phyloP scores from a whole-genome alignment of 2,888 invertebrate genomes.

The Ceratothoa steindachneri region DNA sequence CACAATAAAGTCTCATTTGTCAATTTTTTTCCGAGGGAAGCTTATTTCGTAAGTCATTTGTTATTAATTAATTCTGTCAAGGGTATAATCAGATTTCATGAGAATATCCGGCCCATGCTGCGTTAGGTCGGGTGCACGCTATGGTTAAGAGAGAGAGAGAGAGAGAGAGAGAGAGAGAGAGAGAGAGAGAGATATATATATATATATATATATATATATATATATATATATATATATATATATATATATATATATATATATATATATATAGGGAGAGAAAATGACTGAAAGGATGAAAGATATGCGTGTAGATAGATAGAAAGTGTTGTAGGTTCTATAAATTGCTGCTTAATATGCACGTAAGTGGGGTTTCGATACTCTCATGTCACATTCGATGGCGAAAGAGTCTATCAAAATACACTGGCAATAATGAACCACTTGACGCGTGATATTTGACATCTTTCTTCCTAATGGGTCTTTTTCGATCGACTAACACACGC shows the following conservation, averaged over 20 bases:
- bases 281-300: no score
- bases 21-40: neutral
- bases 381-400: no score
- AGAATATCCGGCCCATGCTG: neutral
- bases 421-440: no score
- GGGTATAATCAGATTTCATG: neutral
- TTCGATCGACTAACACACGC: no score
- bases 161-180: neutral
- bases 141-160: neutral
- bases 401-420: no score
- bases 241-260: conserved; percentile 12
- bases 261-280: neutral
- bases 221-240: conserved; percentile 12
- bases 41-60: neutral
- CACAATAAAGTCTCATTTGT: no score
- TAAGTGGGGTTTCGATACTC: no score
- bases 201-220: neutral
- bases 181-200: neutral
- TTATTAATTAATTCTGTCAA: conserved; percentile 4
- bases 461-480: no score
- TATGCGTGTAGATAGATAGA: no score
- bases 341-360: no score
- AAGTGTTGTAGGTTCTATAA: no score
- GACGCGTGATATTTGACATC: no score
- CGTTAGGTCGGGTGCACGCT: neutral